Evolutionary conservation across 2,888 invertebrate species (phyloP).

Genomic region (Pollenia angustigena): DNA sequence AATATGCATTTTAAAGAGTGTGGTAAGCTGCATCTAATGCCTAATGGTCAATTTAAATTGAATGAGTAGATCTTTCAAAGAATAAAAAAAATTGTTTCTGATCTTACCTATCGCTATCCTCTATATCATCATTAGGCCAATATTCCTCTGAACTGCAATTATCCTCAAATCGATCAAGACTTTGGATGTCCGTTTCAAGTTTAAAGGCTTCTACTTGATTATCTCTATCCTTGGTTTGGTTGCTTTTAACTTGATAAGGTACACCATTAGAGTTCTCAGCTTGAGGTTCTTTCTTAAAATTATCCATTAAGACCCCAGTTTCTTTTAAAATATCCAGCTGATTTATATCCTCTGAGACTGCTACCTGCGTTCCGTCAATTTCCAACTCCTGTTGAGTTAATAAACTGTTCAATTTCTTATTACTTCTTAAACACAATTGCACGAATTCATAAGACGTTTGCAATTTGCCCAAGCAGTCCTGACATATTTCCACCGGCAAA

Average conservation of each 20-base stretch:
- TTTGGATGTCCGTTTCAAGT: slow-evolving; percentile 18
- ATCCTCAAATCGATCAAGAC: too few species aligned
- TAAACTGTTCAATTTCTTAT: slow-evolving; percentile 50
- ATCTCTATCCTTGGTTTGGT: neutral
- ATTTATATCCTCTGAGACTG: neutral
- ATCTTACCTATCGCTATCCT: slow-evolving; percentile 19
- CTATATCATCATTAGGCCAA: too few species aligned
- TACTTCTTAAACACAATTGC: slow-evolving; percentile 54
- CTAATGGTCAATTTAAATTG: too few species aligned
- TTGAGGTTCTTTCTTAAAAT: slow-evolving; percentile 55
- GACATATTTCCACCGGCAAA: slow-evolving; percentile 66
- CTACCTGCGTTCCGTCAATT: slow-evolving; percentile 21
- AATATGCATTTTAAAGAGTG: too few species aligned
- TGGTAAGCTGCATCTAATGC: too few species aligned
- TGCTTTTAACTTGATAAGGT: neutral
- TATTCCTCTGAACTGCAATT: too few species aligned
- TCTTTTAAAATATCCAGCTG: slow-evolving; percentile 40
- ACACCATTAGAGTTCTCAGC: slow-evolving; percentile 28
- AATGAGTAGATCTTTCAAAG: too few species aligned
- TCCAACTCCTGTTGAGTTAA: slow-evolving; percentile 37
- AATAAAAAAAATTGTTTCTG: too few species aligned
- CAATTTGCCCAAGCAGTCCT: slow-evolving; percentile 53
- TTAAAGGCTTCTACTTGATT: slow-evolving; percentile 33
- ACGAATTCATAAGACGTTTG: slow-evolving; percentile 47
- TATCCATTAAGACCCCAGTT: slow-evolving; percentile 27